Base-by-base conservation (phyloP, 2,113 vertebrate species). In the zebrafish (Danio rerio) region DNA sequence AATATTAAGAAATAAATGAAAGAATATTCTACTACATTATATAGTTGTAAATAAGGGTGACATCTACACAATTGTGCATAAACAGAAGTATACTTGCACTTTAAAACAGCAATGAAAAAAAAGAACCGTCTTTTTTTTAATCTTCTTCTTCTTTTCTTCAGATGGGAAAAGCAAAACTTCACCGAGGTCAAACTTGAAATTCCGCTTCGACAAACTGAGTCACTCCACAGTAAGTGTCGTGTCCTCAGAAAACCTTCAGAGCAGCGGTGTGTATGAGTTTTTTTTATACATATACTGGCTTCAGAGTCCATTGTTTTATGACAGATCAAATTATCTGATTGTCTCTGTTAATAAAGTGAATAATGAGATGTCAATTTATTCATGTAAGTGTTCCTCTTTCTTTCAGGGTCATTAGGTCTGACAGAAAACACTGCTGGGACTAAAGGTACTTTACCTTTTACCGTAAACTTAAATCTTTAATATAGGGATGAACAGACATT, bases 201-300 rank as follows among this genome's bases (percentile, higher is more conserved):
- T 99, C 81, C 95, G 96, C 88, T 99, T 98, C 21, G 97, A 98
- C 92, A 98, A 99, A 91, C 95, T 98, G 90, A 97, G 95, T 90
- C 96, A 98, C 1, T 86, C 95, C 85, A 94, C 90, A 87, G 98
- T 99, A 85, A 92, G 96, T 93, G 68, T 12, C 13, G 5, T 20
- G 47, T 50, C 0, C 68, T 71, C 0, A 0, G 12, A 71, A 49
- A 12, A 50, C 7, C 6, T 71, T 20, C 13, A 31, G 49, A 9
- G 5, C 11, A 52, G 49, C 11, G 11, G 49, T 52, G 7, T 52
- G 11, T 52, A 52, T 52, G 49, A 11, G 49, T 11, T 52, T 9
- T 52, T 50, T 7, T 52, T 52, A 52, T 52, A 52, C 31, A 31
- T 31, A 31, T 31, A 69, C 18, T 6, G 3, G 2, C 47, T 68